Base-by-base conservation (phyloP, 1,140 invertebrate genomes). In the Drosophila sulfurigaster region DNA sequence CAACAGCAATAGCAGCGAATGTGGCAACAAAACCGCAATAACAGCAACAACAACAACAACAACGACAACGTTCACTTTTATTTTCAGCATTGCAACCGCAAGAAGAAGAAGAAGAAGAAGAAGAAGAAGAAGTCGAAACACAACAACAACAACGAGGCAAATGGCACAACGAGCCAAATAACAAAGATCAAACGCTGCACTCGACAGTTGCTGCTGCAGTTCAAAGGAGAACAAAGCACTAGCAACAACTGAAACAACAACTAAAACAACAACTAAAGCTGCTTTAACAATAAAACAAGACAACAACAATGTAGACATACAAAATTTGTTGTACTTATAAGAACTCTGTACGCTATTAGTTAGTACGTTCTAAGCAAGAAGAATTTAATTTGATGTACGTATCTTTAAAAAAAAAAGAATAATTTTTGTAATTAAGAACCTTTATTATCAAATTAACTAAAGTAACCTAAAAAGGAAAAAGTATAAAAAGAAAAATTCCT, bases 11-110 rank as follows among this genome's bases (percentile, higher is more conserved):
- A 56, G 71, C 68, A 45, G 56, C 52, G 74, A 65, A 65, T 43
- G 80, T 64, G 73, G 73, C 67, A 75, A 75, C 67, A 35, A 25
- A 38, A 60, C 66, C 54, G 13, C 63, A 66, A 11, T 38, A 32
- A 16, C 59, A 57, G 46, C 43, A 58, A 59, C 54, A 69, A 49
- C 51, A 71, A 57, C 81, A 63, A 28, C 59, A 63, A 54, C 45
- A 58, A 70, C 54, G 71, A 59, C 65, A 79, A 62, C 81, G 69
- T 79, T 83, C 81, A 83, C 81, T 83, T 83, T 83, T 83, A 81
- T 78, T 83, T 83, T 85, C 81, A 81, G 60, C 64, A 81, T 32
- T 83, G 81, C 81, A 85, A 64, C 81, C 78, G 45, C 78, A 83
- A 67, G 25, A 60, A 74, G 32, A 43, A 52, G 51, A 54, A 30